Conservation (phyloP, 2,888 invertebrate species). For the Schizotus pectinicornis region DNA sequence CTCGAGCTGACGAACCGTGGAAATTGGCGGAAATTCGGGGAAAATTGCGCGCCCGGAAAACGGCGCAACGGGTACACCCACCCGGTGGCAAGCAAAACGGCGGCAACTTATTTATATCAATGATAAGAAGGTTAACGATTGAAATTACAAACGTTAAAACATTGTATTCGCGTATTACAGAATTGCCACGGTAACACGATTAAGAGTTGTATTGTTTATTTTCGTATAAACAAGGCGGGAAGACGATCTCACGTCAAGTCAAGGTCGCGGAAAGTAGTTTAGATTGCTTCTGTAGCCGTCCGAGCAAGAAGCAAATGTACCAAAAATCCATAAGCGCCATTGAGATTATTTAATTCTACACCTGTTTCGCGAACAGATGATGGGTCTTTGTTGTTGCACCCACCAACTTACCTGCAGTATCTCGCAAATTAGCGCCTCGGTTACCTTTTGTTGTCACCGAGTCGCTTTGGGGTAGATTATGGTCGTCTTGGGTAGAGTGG, state of each 20-base stretch:
- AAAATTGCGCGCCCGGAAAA: background rate
- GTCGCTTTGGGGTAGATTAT: background rate
- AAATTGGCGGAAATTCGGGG: background rate
- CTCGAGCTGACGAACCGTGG: background rate
- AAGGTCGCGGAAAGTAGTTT: slow-evolving; percentile 53
- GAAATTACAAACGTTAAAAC: too few relatives aligned
- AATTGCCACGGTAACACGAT: too few relatives aligned
- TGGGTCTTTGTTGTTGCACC: background rate
- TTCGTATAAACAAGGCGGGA: slow-evolving; percentile 51
- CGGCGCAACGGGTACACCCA: slow-evolving; percentile 13
- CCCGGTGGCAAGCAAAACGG: background rate
- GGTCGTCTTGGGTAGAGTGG: background rate
- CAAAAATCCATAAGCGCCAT: too few relatives aligned
- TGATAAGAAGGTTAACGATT: too few relatives aligned
- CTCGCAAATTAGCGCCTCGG: background rate
- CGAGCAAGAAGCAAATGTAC: too few relatives aligned
- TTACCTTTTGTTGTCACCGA: background rate
- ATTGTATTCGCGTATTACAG: too few relatives aligned
- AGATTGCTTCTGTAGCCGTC: slow-evolving; percentile 32
- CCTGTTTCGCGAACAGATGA: slow-evolving; percentile 23
- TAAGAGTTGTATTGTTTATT: slow-evolving; percentile 19
- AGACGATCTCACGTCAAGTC: slow-evolving; percentile 47
- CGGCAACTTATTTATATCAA: too few relatives aligned
- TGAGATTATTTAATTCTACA: slow-evolving; percentile 4
- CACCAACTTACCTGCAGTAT: background rate